phyloP scores from a whole-genome alignment of 2,113 vertebrate species.

The Alligator mississippiensis region DNA sequence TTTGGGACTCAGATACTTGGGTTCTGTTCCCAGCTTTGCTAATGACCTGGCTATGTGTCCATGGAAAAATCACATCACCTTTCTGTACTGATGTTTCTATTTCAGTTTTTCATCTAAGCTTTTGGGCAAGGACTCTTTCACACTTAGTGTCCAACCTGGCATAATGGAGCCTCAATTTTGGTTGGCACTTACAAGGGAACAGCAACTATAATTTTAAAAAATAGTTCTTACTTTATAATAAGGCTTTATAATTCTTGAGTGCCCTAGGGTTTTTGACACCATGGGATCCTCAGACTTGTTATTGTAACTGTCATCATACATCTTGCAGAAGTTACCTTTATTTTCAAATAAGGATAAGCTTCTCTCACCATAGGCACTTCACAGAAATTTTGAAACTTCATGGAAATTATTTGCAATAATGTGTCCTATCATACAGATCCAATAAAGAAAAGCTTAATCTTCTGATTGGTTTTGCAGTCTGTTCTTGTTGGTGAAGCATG shows the following conservation, averaged over 20 bases:
- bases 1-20: not conserved
- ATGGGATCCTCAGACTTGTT: not conserved
- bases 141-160: not conserved
- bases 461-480: not conserved
- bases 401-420: not conserved
- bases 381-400: not conserved
- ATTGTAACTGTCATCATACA: not conserved
- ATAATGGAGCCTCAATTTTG: not conserved
- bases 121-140: not conserved
- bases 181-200: not conserved
- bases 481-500: not conserved
- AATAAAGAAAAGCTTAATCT: not conserved
- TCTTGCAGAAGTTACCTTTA: not conserved
- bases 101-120: not conserved
- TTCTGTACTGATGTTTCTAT: not conserved
- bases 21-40: not conserved
- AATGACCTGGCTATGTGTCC: not conserved
- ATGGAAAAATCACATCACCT: not conserved
- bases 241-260: not conserved
- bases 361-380: not conserved
- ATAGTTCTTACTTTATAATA: not conserved
- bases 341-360: not conserved
- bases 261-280: not conserved
- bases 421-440: not conserved
- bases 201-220: not conserved